Conservation (phyloP, 2,888 invertebrate genomes). For the Leptopilina drosophilae region DNA sequence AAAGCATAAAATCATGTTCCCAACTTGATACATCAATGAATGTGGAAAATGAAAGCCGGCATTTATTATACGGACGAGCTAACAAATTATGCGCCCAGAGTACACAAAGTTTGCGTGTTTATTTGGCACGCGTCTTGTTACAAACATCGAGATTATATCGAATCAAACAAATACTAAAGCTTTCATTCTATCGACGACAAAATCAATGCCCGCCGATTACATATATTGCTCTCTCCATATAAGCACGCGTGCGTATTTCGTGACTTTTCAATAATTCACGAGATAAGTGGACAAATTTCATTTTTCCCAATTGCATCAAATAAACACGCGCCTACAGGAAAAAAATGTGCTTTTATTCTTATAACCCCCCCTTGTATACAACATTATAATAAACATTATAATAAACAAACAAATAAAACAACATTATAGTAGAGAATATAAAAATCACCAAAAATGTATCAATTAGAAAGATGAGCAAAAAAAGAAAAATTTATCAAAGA, state of each 20-base stretch:
- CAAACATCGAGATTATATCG: constrained; percentile 36
- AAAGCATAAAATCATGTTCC: neutral
- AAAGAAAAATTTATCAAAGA: too few species aligned
- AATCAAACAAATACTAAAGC: constrained; percentile 36
- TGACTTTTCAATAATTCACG: constrained; percentile 22
- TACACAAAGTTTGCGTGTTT: constrained; percentile 26
- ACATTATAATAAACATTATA: too few species aligned
- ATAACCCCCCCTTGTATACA: neutral
- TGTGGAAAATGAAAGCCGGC: constrained; percentile 4
- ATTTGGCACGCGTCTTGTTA: constrained; percentile 28
- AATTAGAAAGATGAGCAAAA: too few species aligned
- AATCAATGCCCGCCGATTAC: constrained; percentile 31
- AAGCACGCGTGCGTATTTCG: constrained; percentile 35
- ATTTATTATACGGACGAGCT: neutral
- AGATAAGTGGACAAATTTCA: constrained; percentile 20
- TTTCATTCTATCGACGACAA: constrained; percentile 5
- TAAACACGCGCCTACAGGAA: neutral
- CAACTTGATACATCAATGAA: neutral
- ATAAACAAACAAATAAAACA: too few species aligned
- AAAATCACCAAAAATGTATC: neutral
- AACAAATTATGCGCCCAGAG: constrained; percentile 5
- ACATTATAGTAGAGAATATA: neutral
- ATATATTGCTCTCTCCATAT: neutral
- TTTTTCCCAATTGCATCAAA: neutral
- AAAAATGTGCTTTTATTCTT: neutral